phyloP scores from a whole-genome alignment of 2,888 invertebrate genomes.

The Mesoligia furuncula region DNA sequence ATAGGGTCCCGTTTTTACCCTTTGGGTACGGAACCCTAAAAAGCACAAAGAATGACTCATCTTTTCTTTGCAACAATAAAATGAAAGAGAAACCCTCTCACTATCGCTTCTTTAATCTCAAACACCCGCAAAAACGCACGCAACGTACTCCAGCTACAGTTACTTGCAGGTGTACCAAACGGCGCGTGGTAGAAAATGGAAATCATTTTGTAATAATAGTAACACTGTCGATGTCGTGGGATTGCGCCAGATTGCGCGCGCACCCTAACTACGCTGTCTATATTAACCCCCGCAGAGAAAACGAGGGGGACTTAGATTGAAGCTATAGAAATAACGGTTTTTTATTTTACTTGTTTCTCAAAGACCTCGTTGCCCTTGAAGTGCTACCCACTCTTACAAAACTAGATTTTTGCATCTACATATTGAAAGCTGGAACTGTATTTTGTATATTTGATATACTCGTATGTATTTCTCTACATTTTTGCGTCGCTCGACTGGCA shows the following conservation, averaged over 20 bases:
- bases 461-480: background rate
- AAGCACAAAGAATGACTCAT: background rate
- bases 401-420: conserved; percentile 19
- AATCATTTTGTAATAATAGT: conserved; percentile 53
- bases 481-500: background rate
- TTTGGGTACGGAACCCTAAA: no score
- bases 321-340: conserved; percentile 56
- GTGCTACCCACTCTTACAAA: background rate
- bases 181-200: conserved; percentile 62
- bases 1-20: no score
- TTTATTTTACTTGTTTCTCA: conserved; percentile 9
- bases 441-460: no score
- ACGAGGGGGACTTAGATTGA: conserved; percentile 33
- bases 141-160: conserved; percentile 56
- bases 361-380: conserved; percentile 22
- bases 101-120: conserved; percentile 26
- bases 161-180: conserved; percentile 55
- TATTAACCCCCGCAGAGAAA: conserved; percentile 21
- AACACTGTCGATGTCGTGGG: conserved; percentile 41
- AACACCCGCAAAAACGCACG: conserved; percentile 31
- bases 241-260: conserved; percentile 44
- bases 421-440: background rate
- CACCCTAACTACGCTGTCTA: conserved; percentile 45
- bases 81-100: conserved; percentile 38
- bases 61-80: conserved; percentile 11